A percentile compares a stretch with the other conserved stretches of the same genome.
Conservation (phyloP, 1,140 invertebrate genomes). For the Sinella curviseta region DNA sequence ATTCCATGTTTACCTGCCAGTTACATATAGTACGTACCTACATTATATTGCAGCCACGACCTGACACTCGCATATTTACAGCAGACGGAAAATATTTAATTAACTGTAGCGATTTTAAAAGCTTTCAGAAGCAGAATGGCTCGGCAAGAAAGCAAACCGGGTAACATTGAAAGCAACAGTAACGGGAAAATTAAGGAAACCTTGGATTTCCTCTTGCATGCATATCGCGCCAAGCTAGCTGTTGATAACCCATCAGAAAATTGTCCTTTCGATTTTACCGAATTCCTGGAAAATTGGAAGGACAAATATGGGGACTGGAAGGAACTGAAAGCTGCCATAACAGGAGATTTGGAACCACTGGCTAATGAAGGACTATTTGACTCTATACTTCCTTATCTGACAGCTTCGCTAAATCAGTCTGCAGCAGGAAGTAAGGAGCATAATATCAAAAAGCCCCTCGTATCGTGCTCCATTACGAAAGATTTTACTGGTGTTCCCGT, state of each 20-base stretch:
- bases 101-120: background rate
- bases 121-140: background rate
- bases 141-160: background rate
- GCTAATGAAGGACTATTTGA: slow-evolving; percentile 51
- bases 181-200: slow-evolving; percentile 37
- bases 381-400: slow-evolving; percentile 50
- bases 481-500: background rate
- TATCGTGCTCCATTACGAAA: background rate
- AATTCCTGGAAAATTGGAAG: slow-evolving; percentile 39
- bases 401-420: slow-evolving; percentile 51
- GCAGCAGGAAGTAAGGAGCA: slow-evolving; percentile 49
- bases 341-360: slow-evolving; percentile 37
- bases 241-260: slow-evolving; percentile 25
- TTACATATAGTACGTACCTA: too few species aligned
- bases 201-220: slow-evolving; percentile 44
- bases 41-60: too few species aligned
- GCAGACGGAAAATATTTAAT: too few species aligned
- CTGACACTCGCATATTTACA: too few species aligned
- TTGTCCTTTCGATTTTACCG: slow-evolving; percentile 41
- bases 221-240: slow-evolving; percentile 42
- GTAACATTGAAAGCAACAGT: background rate
- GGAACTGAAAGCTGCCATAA: slow-evolving; percentile 8
- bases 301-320: background rate
- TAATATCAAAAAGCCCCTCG: slow-evolving; percentile 44
- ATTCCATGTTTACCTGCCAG: too few species aligned